Conservation (phyloP, 2,113 vertebrate genomes). For the Gnathonemus longibarbis region DNA sequence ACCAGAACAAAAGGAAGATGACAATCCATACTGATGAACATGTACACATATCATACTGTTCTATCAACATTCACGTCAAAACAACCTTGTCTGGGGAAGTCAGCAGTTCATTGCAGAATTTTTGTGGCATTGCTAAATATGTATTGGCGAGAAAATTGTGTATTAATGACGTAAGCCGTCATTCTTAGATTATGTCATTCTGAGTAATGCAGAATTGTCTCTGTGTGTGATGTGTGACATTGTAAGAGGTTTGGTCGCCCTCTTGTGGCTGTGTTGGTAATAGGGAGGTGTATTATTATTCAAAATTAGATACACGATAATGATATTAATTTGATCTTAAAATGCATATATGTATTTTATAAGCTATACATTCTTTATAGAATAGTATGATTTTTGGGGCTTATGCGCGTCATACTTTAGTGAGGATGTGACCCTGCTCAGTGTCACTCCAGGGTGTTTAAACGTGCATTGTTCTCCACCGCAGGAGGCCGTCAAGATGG, state of each 20-base stretch:
- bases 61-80: background rate
- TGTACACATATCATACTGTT: background rate
- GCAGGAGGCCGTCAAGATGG: conserved; percentile 85
- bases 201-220: background rate
- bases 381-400: background rate
- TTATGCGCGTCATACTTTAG: background rate
- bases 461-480: background rate
- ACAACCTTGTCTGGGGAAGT: background rate
- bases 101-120: background rate
- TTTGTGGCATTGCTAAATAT: background rate
- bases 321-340: background rate
- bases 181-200: background rate
- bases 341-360: background rate
- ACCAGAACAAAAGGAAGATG: background rate
- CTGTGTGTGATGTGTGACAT: background rate
- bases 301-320: background rate
- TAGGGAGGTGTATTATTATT: background rate
- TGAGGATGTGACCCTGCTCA: background rate
- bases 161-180: background rate
- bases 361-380: background rate
- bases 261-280: background rate
- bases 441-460: background rate
- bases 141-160: background rate
- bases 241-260: background rate
- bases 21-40: background rate